Base-by-base conservation (phyloP, 2,113 vertebrate species). In the Circaetus gallicus region DNA sequence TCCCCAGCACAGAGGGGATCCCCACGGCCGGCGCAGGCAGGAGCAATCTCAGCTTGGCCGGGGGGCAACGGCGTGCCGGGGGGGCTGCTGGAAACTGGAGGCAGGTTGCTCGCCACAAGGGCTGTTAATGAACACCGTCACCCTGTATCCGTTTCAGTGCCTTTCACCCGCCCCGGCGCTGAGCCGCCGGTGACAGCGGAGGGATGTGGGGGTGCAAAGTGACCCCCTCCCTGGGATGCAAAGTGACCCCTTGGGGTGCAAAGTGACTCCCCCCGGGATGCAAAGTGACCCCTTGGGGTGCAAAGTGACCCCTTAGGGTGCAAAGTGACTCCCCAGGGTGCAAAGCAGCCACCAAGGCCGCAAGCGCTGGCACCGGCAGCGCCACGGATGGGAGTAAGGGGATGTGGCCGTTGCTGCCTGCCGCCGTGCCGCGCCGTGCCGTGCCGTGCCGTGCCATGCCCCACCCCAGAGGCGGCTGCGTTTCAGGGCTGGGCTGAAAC, bases 401-500 rank as follows among this genome's bases (percentile, higher is more conserved):
- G 22, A 6, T 55, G 0, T 71, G 83, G 80, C 71, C 4, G 1
- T 43, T 1, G 79, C 73, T 70, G 82, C 6, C 50, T 59, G 89
- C 84, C 36, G 71, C 83, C 69, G 2, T 9, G 73, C 82, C 26
- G 50, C 31, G 55, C 87, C 58, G 3, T 9, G 42, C 80, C 49
- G 34, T 4, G 19, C 58, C 1, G 62, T 9, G 71, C 71, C 32
- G 11, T 1, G 73, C 90, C 2, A 20, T 21, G 92, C 95, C 96
- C 10, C 95, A 52, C 97, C 95, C 92, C 83, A 50, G 11, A 81
- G 89, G 94, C 49, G 93, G 92, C 95, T 93, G 95, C 24, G 1
- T 7, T 88, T 82, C 95, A 91, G 95, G 92, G 95, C 93, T n/a
- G 49, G 93, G 91, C 89, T 29, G 70, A 85, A 95, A 78, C 84